Evolutionary conservation across 2,797 vertebrate species (phyloP), one percentile per base, ranked within the genome.

Genomic region (Choloepus didactylus): DNA sequence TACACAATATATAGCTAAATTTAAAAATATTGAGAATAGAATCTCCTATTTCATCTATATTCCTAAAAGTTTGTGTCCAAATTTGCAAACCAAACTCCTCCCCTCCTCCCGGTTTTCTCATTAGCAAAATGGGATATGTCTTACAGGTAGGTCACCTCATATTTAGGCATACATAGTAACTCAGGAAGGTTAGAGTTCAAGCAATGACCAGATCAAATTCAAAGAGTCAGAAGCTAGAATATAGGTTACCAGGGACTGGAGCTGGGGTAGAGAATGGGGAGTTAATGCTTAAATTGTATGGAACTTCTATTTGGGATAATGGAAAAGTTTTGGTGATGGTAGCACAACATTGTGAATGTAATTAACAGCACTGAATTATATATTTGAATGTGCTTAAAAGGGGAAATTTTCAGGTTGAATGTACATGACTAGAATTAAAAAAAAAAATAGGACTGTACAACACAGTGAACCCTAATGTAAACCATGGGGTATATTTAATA

Each of bases 11-110:
- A n/a, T 38, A 77, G 75, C 9, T 72, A 11, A 67, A 18, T 38
- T 49, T 69, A 72, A 41, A 41, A 70, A 41, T 72, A 77, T 5
- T 88, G 31, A 21, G 49, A 56, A 66, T 9, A 90, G 18, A 16
- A 83, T 80, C 89, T 95, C n/a, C 85, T 59, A 25, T 56, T 80
- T 89, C 41, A 46, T n/a, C 62, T 92, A 41, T 27, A 79, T 62
- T 91, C 60, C 82, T 87, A 93, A 76, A 96, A 91, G 41, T 18
- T 41, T 75, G 54, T 56, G 49, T 25, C 76, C 70, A 56, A 59
- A 25, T 23, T 80, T 19, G 54, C 60, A 87, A 81, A 76, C 51
- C 31, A 54, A 49, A 86, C 31, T 66, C 19, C 7, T 51, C 29
- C n/a, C 41, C 54, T 15, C n/a, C 10, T 38, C 77, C 66, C 15